These are phyloP conservation scores for Drosophila varians DNA, from an alignment of 1,140 invertebrate species.

Conservation along the genomic window DNA sequence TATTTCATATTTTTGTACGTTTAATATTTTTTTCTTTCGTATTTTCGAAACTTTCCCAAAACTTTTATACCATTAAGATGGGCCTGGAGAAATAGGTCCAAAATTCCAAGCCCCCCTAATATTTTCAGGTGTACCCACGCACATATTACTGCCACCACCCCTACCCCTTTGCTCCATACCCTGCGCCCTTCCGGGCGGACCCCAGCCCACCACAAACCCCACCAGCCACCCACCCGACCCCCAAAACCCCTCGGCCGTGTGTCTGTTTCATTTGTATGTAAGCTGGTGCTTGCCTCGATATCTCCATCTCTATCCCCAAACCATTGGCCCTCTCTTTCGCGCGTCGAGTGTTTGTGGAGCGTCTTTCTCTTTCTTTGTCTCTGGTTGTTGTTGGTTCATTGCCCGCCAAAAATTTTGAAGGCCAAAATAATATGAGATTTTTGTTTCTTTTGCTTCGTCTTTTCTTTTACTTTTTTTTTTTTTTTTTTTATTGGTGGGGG, in stretches of 20 bases:
- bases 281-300: conserved; percentile 6
- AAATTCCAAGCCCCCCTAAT: no score
- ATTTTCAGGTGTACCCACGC: background rate
- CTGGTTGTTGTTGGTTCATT: conserved; percentile 83
- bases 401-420: conserved; percentile 83
- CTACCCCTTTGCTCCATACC: background rate
- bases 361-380: conserved; percentile 14
- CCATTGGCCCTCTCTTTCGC: conserved; percentile 2
- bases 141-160: background rate
- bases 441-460: conserved; percentile 57
- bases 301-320: conserved; percentile 10
- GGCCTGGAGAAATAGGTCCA: no score
- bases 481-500: conserved; percentile 1
- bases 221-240: background rate
- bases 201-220: background rate
- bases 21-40: no score
- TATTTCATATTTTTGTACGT: no score
- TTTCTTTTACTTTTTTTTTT: conserved; percentile 48
- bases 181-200: background rate
- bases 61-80: no score
- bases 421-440: conserved; percentile 83
- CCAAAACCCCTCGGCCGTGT: conserved; percentile 32
- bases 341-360: conserved; percentile 26
- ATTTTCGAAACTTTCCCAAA: no score
- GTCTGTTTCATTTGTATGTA: conserved; percentile 42